phyloP scores from a whole-genome alignment of 2,797 vertebrate species.

The Neosilurus hyrtlii region DNA sequence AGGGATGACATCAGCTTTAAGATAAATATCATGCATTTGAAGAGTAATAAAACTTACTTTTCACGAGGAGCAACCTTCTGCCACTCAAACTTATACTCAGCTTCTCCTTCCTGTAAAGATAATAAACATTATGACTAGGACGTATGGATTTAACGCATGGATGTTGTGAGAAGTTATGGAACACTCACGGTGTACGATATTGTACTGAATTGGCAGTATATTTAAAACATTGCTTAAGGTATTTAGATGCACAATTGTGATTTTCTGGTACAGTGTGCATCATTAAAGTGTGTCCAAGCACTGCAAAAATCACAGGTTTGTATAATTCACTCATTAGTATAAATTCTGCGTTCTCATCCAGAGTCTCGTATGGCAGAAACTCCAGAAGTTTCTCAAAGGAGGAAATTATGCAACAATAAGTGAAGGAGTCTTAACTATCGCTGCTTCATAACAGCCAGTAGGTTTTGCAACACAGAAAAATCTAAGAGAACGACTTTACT shows the following conservation, averaged over 20 bases:
- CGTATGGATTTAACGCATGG: not conserved
- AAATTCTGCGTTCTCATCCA: not conserved
- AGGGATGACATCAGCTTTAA: not conserved
- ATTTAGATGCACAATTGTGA: not conserved
- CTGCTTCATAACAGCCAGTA: not conserved
- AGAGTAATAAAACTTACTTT: conserved; percentile 76
- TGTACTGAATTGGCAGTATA: not conserved
- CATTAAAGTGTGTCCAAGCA: too few species aligned
- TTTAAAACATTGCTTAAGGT: not conserved
- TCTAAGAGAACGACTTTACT: not conserved
- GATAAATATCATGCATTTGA: not conserved
- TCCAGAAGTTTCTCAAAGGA: not conserved
- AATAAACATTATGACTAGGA: not conserved
- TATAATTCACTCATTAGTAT: not conserved
- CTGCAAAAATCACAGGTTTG: not conserved
- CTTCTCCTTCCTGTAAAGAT: conserved; percentile 83
- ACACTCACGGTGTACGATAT: not conserved
- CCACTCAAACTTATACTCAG: conserved; percentile 99
- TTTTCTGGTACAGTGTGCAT: not conserved
- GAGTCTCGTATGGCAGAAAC: not conserved
- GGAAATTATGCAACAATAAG: not conserved
- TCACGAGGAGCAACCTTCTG: conserved; percentile 95
- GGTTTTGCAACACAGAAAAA: not conserved
- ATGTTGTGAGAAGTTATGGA: not conserved
- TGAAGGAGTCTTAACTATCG: not conserved